Evolutionary conservation across 1,140 invertebrate species (phyloP), one percentile per base, ranked within the genome.

Genomic region (Amphibalanus amphitrite): DNA sequence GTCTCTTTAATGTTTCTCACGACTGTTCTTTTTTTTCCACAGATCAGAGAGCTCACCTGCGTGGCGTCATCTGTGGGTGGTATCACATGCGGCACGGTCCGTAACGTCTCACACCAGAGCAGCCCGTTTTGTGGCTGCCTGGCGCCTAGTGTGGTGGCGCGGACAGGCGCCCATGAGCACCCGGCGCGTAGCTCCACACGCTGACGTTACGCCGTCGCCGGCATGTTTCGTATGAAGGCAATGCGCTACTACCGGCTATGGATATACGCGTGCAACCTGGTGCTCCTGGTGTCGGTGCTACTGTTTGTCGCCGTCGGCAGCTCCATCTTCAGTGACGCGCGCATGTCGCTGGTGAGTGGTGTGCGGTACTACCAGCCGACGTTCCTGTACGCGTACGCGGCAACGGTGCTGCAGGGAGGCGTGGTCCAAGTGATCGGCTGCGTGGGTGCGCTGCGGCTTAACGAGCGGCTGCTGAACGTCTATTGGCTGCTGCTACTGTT

Each of bases 251-350:
- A 94, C 83, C 88, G 90, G 80, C 86, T 93, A 78, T 93, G 91
- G 91, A 93, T 93, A 79, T 93, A 93, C 84, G 89, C 90, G 77
- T 92, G 90, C 86, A 93, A 93, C 83, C 86, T 88, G 79, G 90
- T 90, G 74, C 84, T 93, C 78, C 83, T 93, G 79, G 84, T 89
- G 73, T 89, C 88, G 78, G 89, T 90, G 77, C 79, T 92, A 69
- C 88, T 90, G 30, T 92, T 93, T 80, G 86, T 87, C 73, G 86
- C 87, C 65, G 88, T 89, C 70, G 90, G 89, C 71, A 86, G 86
- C 65, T 85, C 85, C 76, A 86, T 89, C 28, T 82, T 91, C 29
- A 77, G 88, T 69, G 81, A 82, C 72, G 77, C 78, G 70, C 78
- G 80, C 67, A 76, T 81, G 40, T 85, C 87, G 28, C 74, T 77